These are phyloP conservation scores for Acanthacorydalis orientalis DNA, from an alignment of 2,888 invertebrate genomes.

Conservation along the genomic window DNA sequence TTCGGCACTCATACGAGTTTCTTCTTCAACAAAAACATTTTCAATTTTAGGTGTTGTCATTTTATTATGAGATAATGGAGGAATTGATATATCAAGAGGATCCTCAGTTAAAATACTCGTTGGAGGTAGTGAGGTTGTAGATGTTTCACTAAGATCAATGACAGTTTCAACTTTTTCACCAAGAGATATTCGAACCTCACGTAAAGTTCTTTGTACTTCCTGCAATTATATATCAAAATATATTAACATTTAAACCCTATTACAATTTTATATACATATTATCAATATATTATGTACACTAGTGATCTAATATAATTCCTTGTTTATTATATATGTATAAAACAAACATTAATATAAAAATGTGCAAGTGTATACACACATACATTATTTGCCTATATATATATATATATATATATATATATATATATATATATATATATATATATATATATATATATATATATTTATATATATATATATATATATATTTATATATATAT, in stretches of 20 bases:
- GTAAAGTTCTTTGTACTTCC: neutral
- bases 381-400: no score
- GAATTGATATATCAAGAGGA: neutral
- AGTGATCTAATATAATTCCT: neutral
- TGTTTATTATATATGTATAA: neutral
- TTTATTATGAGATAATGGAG: neutral
- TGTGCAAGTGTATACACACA: no score
- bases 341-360: no score
- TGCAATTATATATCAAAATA: no score
- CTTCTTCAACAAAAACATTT: conserved; percentile 52
- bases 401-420: no score
- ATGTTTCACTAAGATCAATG: neutral
- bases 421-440: no score
- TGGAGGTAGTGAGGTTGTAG: neutral
- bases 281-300: neutral
- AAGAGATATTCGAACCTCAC: neutral
- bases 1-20: conserved; percentile 61
- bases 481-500: no score
- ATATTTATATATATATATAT: no score
- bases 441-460: no score
- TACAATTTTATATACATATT: conserved; percentile 4
- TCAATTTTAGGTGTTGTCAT: neutral
- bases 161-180: neutral
- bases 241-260: neutral
- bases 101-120: neutral